Conservation (phyloP, 2,113 vertebrate species). For the Addax nasomaculatus region DNA sequence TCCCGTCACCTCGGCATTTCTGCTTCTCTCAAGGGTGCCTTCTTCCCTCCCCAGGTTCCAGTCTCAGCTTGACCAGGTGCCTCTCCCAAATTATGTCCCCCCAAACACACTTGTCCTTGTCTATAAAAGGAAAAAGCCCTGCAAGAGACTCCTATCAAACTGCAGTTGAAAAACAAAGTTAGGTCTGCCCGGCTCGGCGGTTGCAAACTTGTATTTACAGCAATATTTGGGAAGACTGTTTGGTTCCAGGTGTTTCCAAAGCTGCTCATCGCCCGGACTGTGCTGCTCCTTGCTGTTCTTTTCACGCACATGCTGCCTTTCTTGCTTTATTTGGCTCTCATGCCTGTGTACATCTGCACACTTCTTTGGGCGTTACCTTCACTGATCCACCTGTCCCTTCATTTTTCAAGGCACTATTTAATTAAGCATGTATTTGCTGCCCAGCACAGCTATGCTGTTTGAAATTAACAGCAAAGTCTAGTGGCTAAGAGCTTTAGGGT, state of each 20-base stretch:
- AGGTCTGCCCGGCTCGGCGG: neutral
- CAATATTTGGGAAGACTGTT: neutral
- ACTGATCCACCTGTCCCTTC: neutral
- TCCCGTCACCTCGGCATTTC: neutral
- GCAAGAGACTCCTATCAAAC: neutral
- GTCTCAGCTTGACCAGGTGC: neutral
- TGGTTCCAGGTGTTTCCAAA: neutral
- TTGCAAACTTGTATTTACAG: neutral
- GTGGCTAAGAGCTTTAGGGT: neutral
- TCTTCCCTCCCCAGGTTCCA: neutral
- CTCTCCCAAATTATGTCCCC: neutral
- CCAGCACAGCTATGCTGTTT: neutral
- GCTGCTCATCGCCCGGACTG: neutral
- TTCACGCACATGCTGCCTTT: fast-evolving
- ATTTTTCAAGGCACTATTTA: neutral
- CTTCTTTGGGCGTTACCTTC: neutral
- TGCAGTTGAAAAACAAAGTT: neutral
- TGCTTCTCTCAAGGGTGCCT: neutral
- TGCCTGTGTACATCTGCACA: neutral
- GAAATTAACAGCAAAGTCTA: neutral
- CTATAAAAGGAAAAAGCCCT: neutral
- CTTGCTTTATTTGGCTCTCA: neutral
- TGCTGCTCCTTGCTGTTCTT: neutral
- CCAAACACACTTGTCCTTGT: neutral
- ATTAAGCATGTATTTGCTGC: neutral